Evolutionary conservation across 2,888 invertebrate species (phyloP), one percentile per base, ranked within the genome.

Genomic region (Ectobius pallidus): DNA sequence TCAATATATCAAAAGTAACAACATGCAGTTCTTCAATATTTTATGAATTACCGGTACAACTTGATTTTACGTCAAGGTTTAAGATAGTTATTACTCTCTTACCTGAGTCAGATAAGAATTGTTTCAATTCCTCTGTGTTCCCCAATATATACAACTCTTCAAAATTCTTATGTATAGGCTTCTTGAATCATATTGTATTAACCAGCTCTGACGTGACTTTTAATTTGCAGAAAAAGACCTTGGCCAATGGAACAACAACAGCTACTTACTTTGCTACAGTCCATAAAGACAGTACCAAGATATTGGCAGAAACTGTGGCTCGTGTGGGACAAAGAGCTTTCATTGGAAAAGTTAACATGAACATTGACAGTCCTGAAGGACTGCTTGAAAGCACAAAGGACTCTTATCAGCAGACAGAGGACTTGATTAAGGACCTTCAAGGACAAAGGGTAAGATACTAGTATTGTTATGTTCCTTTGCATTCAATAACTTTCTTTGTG

Each of bases 301-400:
- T 90, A 76, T 85, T 97, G 30, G 94, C 90, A 0, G 87, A 91
- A 75, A 87, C 90, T 79, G 90, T 87, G 2, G 83, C 88, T 0
- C 83, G 85, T 73, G 82, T 88, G 76, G 91, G 92, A 1, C 96
- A 97, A 83, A 87, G 96, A 76, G 95, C 94, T 0, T 86, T 94
- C 3, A 86, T 96, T 42, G 96, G 96, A 0, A 96, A 96, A 88
- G 91, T 96, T 4, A 92, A 91, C 82, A 93, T 94, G 92, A 91
- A 91, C 75, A 77, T 75, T 42, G 81, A 83, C 72, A 79, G 80
- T 22, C 83, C 84, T 77, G 87, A 87, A 34, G 86, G 87, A 0
- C 94, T 95, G 82, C 89, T 85, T 73, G 90, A 90, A 77, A 82
- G 83, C 0, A 88, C 87, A 0, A 84, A 87, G 27, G 85, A 86